A percentile compares a stretch with the other conserved stretches of the same genome.
phyloP scores from a whole-genome alignment of 2,797 vertebrate genomes.

The Cygnus olor region DNA sequence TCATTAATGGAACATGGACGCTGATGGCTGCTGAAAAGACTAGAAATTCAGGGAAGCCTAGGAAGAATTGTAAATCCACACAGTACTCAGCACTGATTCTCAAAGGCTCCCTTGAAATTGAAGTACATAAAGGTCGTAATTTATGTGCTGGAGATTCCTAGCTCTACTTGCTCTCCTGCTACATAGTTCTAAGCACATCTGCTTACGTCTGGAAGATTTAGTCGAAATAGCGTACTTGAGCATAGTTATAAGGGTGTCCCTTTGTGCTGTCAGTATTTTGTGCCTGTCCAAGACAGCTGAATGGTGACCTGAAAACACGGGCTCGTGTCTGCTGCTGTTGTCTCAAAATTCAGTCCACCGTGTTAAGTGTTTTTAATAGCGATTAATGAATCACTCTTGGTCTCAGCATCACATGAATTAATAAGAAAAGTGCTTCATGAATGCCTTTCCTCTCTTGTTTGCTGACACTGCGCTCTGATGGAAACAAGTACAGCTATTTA shows the following conservation, averaged over 20 bases:
- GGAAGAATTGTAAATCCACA: neutral
- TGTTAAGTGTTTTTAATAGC: neutral
- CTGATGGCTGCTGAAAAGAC: neutral
- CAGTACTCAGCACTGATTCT: neutral
- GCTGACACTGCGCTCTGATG: neutral
- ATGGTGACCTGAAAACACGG: neutral
- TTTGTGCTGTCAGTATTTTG: neutral
- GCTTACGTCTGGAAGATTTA: neutral
- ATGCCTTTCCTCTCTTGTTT: neutral
- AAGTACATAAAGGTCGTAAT: neutral
- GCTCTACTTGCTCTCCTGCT: neutral
- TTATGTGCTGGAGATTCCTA: neutral
- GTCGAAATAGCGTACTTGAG: neutral
- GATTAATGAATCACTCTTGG: neutral
- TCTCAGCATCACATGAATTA: neutral
- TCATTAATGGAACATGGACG: neutral
- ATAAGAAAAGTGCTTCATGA: neutral
- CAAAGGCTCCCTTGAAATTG: neutral
- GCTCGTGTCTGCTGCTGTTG: neutral
- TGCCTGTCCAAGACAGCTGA: neutral
- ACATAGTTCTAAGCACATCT: neutral
- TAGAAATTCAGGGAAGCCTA: neutral
- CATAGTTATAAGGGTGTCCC: no score
- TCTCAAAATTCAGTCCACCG: neutral
- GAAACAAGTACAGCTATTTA: neutral